Conservation (phyloP, 2,797 vertebrate genomes). For the Lagorchestes hirsutus region DNA sequence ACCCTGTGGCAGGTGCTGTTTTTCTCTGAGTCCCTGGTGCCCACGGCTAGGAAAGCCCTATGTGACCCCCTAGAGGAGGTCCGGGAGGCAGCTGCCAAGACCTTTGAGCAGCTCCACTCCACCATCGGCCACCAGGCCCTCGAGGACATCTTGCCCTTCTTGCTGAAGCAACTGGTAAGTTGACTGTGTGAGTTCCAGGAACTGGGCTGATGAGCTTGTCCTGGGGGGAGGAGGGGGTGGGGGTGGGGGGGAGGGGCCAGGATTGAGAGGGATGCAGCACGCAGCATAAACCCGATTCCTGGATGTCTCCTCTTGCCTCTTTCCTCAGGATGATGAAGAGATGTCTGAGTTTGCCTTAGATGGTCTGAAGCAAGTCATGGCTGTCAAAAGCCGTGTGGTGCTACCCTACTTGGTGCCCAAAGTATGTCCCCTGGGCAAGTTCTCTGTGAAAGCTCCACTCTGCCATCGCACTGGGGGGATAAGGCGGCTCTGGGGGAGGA, state of each 20-base stretch:
- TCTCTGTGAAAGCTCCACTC: not conserved
- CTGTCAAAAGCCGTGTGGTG: conserved; percentile 98
- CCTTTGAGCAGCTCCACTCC: conserved; percentile 98
- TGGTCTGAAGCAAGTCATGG: conserved; percentile 98
- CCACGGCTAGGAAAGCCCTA: conserved; percentile 96
- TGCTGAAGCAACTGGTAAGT: conserved; percentile 96
- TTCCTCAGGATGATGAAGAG: conserved; percentile 91
- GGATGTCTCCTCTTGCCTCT: not conserved
- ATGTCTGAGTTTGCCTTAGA: conserved; percentile 96
- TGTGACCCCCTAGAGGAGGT: conserved; percentile 98
- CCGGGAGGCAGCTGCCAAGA: conserved; percentile 97
- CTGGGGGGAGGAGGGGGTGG: not conserved
- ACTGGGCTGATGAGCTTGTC: not conserved
- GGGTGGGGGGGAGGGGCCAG: no score
- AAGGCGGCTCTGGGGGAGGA: not conserved
- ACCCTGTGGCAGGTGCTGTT: conserved; percentile 91
- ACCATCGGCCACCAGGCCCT: conserved; percentile 98
- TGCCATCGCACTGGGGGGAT: not conserved
- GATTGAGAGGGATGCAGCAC: no score
- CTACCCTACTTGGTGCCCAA: conserved; percentile 98
- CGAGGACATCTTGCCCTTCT: conserved; percentile 96
- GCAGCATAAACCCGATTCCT: not conserved
- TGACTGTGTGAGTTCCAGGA: not conserved
- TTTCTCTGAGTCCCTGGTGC: conserved; percentile 97
- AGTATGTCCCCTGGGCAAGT: conserved; percentile 81